Evolutionary conservation across 1,140 invertebrate species (phyloP), one percentile per base, ranked within the genome.

Genomic region (Drosophila bifasciata): DNA sequence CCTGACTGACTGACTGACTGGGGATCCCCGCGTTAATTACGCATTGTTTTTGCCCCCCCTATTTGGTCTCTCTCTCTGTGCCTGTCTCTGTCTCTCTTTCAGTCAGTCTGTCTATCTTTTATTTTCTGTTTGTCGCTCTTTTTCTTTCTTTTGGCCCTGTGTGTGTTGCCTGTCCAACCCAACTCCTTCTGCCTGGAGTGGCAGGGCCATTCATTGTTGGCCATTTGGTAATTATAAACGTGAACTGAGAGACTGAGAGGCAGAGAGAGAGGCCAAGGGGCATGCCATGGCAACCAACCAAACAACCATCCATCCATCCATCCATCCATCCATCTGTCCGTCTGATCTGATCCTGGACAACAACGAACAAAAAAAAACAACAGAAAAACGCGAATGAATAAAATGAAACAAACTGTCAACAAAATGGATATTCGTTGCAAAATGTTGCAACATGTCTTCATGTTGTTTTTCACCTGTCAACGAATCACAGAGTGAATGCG

Each of bases 161-260:
- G n/a, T 16, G 23, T 55, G 36, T 32, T 43, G 66, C 25, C 64
- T 70, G 67, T 70, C 59, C 62, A 69, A 68, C 66, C 66, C 53
- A 68, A 69, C 66, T 68, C 64, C 63, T 44, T 51, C 5, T 6
- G 1, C 6, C 15, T 28, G 28, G 8, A 9, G 28, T 32, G 53
- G 17, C 23, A 60, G 48, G 25, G 48, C 58, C 61, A 59, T 36
- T 36, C 32, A 76, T 81, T 86, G 77, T 80, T 85, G 80, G 69
- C 80, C 81, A 85, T 85, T 85, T 85, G 83, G 83, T 85, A 85
- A 85, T 85, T 85, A 85, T 86, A 85, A 85, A 85, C 86, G 73
- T 75, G 79, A 49, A n/a, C n/a, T n/a, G n/a, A n/a, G n/a, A 79
- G 28, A 32, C 8, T 3, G 11, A 13, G 32, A 36, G 32, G 3